Evolutionary conservation across 2,797 vertebrate species (phyloP), one percentile per base, ranked within the genome.

Genomic region (Rhabdophis nuchalis): DNA sequence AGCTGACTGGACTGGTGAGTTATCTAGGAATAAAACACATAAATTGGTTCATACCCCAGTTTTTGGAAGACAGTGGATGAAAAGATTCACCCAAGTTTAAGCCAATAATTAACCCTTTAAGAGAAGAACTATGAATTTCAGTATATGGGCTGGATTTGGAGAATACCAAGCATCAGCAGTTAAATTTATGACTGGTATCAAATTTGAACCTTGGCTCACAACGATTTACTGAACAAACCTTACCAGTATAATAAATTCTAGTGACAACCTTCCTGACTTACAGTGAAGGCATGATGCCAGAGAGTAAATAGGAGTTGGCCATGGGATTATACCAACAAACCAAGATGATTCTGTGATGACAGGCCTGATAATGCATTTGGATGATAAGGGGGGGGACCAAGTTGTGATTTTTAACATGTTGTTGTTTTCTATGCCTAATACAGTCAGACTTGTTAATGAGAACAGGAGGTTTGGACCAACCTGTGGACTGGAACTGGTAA

Each of bases 401-500:
- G 58, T 85, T 96, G 61, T 94, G 72, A 9, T 68, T 90, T 90
- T 92, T 57, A 61, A 61, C 89, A 88, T 85, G 5, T 46, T 57
- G 86, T 90, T 57, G 18, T 77, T 94, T 86, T 94, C 91, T 92
- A n/a, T 95, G 88, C 95, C 94, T 92, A 90, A 95, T 97, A 29
- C 97, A 99, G 99, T 97, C 98, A 4, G 98, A 96, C 96, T 97
- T 99, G 95, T 95, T 99, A 95, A 97, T 93, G 25, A 98, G 99
- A 92, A 98, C 98, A 0, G 98, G 98, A 5, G 99, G 99, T 60
- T 97, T 99, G 97, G 99, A 99, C 94, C 94, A 98, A 93, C 95
- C 96, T 32, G 98, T 99, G 77, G 98, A 99, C 90, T 99, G 99
- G 99, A 99, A 98, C 97, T 99, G 99, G 99, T 99, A 97, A 98